Evolutionary conservation across 1,140 invertebrate species (phyloP).

Genomic region (Sweltsa coloradensis): DNA sequence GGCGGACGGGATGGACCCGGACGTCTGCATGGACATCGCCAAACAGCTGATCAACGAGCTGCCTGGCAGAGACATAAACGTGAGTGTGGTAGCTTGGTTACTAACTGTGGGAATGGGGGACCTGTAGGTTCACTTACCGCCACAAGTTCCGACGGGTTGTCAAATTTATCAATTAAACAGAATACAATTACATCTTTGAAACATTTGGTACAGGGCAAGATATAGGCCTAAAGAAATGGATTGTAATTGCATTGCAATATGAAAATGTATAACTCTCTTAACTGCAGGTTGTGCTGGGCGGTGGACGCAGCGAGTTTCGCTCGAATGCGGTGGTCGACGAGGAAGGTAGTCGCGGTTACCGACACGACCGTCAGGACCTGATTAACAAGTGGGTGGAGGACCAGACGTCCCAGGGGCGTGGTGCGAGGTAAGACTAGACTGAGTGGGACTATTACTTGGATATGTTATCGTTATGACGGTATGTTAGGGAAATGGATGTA

Average conservation of each 20-base stretch:
- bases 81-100: slow-evolving; percentile 21
- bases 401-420: slow-evolving; percentile 15
- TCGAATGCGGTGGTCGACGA: slow-evolving; percentile 17
- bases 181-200: too few species aligned
- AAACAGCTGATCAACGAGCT: slow-evolving; percentile 42
- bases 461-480: too few species aligned
- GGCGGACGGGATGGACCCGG: slow-evolving; percentile 11
- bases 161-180: too few species aligned
- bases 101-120: too few species aligned
- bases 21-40: slow-evolving; percentile 35
- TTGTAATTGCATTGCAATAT: too few species aligned
- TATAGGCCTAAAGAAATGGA: too few species aligned
- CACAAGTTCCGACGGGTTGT: too few species aligned
- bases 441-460: too few species aligned
- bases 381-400: slow-evolving; percentile 19
- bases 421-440: too few species aligned
- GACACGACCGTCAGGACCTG: slow-evolving; percentile 24
- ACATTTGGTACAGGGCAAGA: too few species aligned
- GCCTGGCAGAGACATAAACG: slow-evolving; percentile 30
- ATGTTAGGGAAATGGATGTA: too few species aligned
- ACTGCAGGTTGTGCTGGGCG: slow-evolving; percentile 28
- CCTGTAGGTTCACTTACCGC: too few species aligned
- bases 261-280: not conserved
- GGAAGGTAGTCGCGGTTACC: slow-evolving; percentile 13
- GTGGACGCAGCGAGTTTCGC: slow-evolving; percentile 26